A percentile compares a stretch with the other conserved stretches of the same genome.
Conservation (phyloP, 2,797 vertebrate genomes). For the Sternarchorhynchus goeldii region DNA sequence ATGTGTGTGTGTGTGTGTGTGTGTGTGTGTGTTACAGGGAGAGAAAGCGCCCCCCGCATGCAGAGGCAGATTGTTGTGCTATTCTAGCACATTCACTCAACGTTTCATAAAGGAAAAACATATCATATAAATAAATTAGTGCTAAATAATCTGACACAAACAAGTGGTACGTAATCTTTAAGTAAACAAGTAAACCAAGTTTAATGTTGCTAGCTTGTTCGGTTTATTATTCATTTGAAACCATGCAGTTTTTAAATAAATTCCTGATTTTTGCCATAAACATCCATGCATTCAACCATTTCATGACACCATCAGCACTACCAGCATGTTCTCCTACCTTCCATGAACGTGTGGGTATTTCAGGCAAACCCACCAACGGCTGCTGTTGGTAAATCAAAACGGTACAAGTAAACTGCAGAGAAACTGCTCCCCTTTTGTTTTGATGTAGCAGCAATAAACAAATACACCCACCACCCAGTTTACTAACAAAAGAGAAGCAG, state of each 20-base stretch:
- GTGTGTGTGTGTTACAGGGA: slow-evolving; percentile 3
- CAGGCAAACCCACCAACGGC: neutral
- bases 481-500: no score
- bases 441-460: slow-evolving; percentile 1
- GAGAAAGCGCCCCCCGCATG: neutral
- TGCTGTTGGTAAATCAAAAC: neutral
- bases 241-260: neutral
- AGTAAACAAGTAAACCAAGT: no score
- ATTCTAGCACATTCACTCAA: neutral
- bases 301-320: no score
- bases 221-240: no score
- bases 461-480: neutral
- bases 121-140: no score
- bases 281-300: slow-evolving; percentile 10
- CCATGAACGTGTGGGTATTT: neutral
- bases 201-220: neutral
- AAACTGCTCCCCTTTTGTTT: neutral
- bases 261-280: neutral
- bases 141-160: no score
- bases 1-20: slow-evolving; percentile 39
- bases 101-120: neutral
- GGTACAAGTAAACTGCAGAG: neutral
- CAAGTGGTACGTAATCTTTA: no score
- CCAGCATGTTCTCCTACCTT: neutral
- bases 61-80: neutral